Base-by-base conservation (phyloP, 2,888 invertebrate genomes). In the Ophion slaviceki region DNA sequence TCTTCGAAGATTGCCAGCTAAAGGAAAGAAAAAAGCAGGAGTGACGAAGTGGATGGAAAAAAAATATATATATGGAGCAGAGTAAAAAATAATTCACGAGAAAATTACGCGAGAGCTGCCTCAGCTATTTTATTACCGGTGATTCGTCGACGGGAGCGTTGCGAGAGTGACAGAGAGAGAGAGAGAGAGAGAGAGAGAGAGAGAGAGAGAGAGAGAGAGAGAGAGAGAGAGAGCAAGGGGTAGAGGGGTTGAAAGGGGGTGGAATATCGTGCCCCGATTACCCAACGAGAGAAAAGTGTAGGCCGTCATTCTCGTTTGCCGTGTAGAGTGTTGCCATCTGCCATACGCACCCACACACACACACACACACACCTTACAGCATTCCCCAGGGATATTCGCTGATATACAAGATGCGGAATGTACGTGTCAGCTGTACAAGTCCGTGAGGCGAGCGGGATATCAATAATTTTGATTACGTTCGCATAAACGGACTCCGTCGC, bases 111-210 rank as follows among this genome's bases (percentile, higher is more conserved):
- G 80, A 77, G 86, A 78, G 86, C 70, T 86, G 79, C 76, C 86
- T 76, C 64, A 77, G 78, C 86, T 86, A 86, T 86, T 87, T 86
- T 87, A 86, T 87, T 82, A 82, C 77, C 79, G 80, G 85, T 82
- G 87, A 86, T 87, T 81, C 86, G 80, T 86, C 83, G 84, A 78
- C 79, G 82, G 53, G 62, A 76, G 70, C n/a, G 62, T 7, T 14
- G 47, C 14, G 47, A 14, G 11, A 14, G 47, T 3, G 47, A 47
- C 14, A 14, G 47, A 2, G 47, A 14, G 53, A 5, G 53, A 14
- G 17, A 17, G 53, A 17, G 14, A 17, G 14, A 17, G 14, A 5
- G 17, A 14, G 14, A 53, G n/a, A n/a, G n/a, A n/a, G n/a, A n/a
- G n/a, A n/a, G n/a, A 14, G 47, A 2, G 47, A 14, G 53, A 5